Conservation (phyloP, 2,888 invertebrate species). For the Lasioglossum lativentre region DNA sequence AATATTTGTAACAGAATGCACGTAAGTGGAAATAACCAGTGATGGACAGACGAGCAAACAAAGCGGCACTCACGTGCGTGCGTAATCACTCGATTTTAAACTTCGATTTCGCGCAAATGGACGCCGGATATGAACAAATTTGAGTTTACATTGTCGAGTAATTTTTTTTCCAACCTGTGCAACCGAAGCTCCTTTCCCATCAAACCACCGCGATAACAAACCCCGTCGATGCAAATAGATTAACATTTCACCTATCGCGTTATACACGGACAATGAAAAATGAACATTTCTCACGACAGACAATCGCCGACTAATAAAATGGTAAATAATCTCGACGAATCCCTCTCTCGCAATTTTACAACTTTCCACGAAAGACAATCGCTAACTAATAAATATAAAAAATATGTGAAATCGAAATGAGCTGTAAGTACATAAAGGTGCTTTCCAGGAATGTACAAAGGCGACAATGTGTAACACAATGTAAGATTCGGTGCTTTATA, state of each 20-base stretch:
- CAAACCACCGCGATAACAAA: not conserved
- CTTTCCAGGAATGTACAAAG: too few species aligned
- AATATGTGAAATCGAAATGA: too few species aligned
- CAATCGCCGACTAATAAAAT: too few species aligned
- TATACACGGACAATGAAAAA: not conserved
- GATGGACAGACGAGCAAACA: conserved; percentile 1
- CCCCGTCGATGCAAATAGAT: not conserved
- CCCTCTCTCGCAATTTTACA: too few species aligned
- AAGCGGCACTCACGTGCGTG: conserved; percentile 1
- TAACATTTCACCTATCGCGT: not conserved
- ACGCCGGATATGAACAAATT: not conserved
- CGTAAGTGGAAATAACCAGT: conserved; percentile 8
- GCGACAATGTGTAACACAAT: too few species aligned
- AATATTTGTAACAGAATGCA: not conserved
- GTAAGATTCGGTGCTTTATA: too few species aligned
- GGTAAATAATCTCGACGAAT: too few species aligned
- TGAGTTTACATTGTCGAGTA: not conserved
- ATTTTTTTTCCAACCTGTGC: not conserved
- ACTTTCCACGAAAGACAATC: too few species aligned
- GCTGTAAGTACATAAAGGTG: too few species aligned
- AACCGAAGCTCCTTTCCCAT: not conserved
- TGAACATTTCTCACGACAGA: too few species aligned
- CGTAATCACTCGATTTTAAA: conserved; percentile 7
- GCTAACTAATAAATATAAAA: too few species aligned
- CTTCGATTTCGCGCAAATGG: not conserved